A percentile compares a stretch with the other conserved stretches of the same genome.
phyloP scores from a whole-genome alignment of 2,888 invertebrate genomes.

The Saturnia japonica region DNA sequence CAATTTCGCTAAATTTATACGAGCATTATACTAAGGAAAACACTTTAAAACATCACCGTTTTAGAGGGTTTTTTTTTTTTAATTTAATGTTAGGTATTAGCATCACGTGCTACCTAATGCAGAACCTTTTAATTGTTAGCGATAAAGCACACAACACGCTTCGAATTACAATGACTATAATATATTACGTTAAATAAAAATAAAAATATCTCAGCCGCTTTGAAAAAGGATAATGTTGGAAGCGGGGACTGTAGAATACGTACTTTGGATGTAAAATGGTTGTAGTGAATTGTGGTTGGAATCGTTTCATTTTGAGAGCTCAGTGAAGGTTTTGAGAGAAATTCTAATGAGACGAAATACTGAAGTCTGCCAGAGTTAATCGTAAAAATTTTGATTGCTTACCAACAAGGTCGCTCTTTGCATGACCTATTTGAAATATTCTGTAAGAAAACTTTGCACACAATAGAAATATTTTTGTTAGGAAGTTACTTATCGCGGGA shows the following conservation, averaged over 20 bases:
- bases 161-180: constrained; percentile 54
- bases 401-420: constrained; percentile 27
- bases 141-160: constrained; percentile 57
- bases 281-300: constrained; percentile 38
- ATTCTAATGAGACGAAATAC: constrained; percentile 55
- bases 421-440: constrained; percentile 25
- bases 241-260: constrained; percentile 30
- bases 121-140: constrained; percentile 49
- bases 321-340: constrained; percentile 38
- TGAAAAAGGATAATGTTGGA: constrained; percentile 48
- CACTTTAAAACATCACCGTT: not conserved
- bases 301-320: constrained; percentile 33
- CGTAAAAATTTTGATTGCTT: constrained; percentile 43
- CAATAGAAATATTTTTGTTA: too few relatives aligned
- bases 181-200: constrained; percentile 51
- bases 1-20: constrained; percentile 4
- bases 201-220: constrained; percentile 42
- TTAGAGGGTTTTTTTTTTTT: constrained; percentile 4
- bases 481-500: too few relatives aligned
- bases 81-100: constrained; percentile 44
- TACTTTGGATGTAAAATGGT: constrained; percentile 49
- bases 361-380: constrained; percentile 42
- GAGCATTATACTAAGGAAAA: not conserved
- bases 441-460: constrained; percentile 1
- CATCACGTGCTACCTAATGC: constrained; percentile 50